Evolutionary conservation across 2,113 vertebrate species (phyloP).

Genomic region (Myrmecophaga tridactyla): DNA sequence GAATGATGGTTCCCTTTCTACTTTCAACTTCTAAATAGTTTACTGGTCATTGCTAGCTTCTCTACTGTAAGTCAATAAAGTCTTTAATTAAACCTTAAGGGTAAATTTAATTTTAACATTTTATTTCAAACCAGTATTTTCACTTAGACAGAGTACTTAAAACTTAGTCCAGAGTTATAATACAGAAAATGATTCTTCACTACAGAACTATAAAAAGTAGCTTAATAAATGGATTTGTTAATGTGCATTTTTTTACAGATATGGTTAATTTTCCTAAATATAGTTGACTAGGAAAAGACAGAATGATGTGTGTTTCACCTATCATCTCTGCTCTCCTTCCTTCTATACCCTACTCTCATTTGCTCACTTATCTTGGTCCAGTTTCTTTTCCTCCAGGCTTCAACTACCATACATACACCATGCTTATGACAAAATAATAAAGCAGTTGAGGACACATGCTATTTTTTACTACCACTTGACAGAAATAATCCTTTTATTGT

Average conservation of each 20-base stretch:
- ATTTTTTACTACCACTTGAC: conserved; percentile 31
- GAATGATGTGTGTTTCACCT: not conserved
- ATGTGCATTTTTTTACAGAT: not conserved
- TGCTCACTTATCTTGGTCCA: not conserved
- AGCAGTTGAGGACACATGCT: not conserved
- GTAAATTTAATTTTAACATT: conserved; percentile 20
- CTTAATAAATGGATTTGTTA: conserved; percentile 16
- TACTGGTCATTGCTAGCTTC: not conserved
- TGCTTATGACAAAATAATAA: conserved; percentile 34
- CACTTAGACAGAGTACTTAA: not conserved
- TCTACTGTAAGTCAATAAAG: not conserved
- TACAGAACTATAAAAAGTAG: not conserved
- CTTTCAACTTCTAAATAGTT: not conserved
- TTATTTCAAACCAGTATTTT: conserved; percentile 11
- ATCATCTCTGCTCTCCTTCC: not conserved
- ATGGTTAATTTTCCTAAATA: not conserved
- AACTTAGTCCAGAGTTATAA: not conserved
- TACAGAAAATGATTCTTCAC: not conserved
- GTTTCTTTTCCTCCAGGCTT: not conserved
- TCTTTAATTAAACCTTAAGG: not conserved
- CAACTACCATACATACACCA: not conserved
- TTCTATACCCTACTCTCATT: not conserved
- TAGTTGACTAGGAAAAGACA: not conserved
- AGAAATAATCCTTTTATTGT: conserved; percentile 54
- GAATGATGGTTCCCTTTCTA: not conserved